Conservation (phyloP, 2,797 vertebrate genomes). For the Fratercula arctica region DNA sequence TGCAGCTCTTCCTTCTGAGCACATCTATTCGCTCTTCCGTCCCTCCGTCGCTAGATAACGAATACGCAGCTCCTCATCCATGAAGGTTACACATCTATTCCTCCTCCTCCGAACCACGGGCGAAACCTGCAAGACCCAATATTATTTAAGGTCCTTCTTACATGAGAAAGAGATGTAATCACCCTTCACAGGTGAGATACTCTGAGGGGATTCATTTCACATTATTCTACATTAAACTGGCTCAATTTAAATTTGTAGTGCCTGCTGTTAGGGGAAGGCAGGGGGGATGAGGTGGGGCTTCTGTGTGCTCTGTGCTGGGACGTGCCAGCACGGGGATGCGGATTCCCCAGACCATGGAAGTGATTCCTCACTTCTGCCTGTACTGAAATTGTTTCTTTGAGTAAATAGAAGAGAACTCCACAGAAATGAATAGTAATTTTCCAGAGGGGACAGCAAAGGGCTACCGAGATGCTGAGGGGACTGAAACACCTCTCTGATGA, state of each 20-base stretch:
- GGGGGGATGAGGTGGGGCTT: not conserved
- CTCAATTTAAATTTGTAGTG: not conserved
- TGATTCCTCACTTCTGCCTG: accelerated
- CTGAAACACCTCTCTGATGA: no score
- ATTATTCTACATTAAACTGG: not conserved
- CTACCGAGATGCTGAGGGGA: no score
- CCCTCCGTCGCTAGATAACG: not conserved
- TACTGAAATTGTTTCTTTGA: not conserved
- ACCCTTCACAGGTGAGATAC: slow-evolving; percentile 39
- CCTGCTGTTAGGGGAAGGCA: not conserved
- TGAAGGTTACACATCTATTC: not conserved
- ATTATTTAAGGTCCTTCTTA: not conserved
- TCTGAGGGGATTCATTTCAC: not conserved
- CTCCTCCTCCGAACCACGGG: not conserved
- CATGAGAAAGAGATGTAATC: not conserved
- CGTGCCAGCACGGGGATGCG: accelerated
- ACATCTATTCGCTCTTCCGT: not conserved
- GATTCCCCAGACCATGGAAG: accelerated
- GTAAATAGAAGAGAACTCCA: not conserved
- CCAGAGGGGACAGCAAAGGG: no score
- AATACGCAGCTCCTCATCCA: not conserved
- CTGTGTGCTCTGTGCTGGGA: no score
- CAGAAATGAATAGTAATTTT: not conserved
- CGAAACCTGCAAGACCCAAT: not conserved
- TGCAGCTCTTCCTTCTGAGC: not conserved